Evolutionary conservation across 2,888 invertebrate species (phyloP), one percentile per base, ranked within the genome.

Genomic region (Leucophenga maculata): DNA sequence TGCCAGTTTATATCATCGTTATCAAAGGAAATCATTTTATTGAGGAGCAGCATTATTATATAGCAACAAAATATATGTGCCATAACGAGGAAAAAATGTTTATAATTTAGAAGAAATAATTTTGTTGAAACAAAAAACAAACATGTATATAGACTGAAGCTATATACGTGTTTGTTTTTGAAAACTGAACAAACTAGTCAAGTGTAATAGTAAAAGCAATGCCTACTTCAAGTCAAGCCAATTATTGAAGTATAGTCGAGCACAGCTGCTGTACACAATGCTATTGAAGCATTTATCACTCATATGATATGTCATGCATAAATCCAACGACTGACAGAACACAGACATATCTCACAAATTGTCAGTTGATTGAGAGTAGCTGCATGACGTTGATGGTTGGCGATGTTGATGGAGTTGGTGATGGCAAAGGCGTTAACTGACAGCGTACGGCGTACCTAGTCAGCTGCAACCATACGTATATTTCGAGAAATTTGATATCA

Each of bases 301-400:
- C 62, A 64, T 18, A 22, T 64, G 62, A 64, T 18, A 22, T 64
- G 62, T 64, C 62, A 64, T 46, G 18, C 46, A 64, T 64, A 64
- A 64, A 64, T 64, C 62, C 62, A 64, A 64, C 14, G 48, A 16
- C n/a, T 64, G 62, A 64, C 62, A 64, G 9, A 46, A 46, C 46
- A 64, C 62, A 46, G 62, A 64, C 62, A 64, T 46, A 48, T 64
- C n/a, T n/a, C 62, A 48, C 26, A 64, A 64, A 64, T 64, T 64
- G 62, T 32, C 48, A 64, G 62, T 64, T 64, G 39, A 46, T 16
- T 48, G 62, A 48, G 48, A 64, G 62, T 50, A 18, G 50, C 50
- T 50, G 8, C 13, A 50, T 50, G 39, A 39, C 39, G 39, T 11
- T 1, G 46, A 46, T 46, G n/a, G 14, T 46, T 50, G 50, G 8